Evolutionary conservation across 2,888 invertebrate species (phyloP), one percentile per base, ranked within the genome.

Genomic region (Spialia ferax): DNA sequence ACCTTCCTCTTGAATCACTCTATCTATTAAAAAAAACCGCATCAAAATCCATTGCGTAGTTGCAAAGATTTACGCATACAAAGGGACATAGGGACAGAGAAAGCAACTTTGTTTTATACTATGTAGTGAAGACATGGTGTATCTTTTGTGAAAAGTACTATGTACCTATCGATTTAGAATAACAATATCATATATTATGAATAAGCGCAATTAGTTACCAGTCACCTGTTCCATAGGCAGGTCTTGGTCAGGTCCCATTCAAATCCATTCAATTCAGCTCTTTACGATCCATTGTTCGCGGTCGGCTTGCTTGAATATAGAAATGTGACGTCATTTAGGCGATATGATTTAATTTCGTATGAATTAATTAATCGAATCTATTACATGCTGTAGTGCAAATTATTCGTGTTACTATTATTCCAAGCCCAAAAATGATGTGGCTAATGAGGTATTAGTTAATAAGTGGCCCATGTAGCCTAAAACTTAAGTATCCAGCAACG

Each of bases 221-320:
- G 64, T 55, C 60, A 63, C 62, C 62, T 62, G 61, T 57, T 45
- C 20, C 10, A 35, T 8, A 3, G 26, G 38, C 69, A 66, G 62
- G 57, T 62, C 50, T 35, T 48, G 32, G 61, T 60, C 69, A 75
- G 70, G 74, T 75, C 73, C 69, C 57, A 70, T 76, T 68, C 63
- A 71, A 69, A 69, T 56, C 20, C 63, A 66, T 60, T 68, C 68
- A 64, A 52, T 48, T 62, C 29, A 38, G 45, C 45, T 48, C 59
- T 78, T 80, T 79, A 81, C 73, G 81, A 77, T 50, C 71, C 63
- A 79, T 81, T 81, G 81, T 81, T 77, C 55, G 55, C 60, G 69
- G 67, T 73, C 60, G 72, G 66, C 35, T 63, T 56, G 20, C 48
- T 42, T 26, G 29, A 63, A 42, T 60, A 68, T 64, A 70, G 60